Conservation (phyloP, 2,113 vertebrate genomes). For the Bufo bufo region DNA sequence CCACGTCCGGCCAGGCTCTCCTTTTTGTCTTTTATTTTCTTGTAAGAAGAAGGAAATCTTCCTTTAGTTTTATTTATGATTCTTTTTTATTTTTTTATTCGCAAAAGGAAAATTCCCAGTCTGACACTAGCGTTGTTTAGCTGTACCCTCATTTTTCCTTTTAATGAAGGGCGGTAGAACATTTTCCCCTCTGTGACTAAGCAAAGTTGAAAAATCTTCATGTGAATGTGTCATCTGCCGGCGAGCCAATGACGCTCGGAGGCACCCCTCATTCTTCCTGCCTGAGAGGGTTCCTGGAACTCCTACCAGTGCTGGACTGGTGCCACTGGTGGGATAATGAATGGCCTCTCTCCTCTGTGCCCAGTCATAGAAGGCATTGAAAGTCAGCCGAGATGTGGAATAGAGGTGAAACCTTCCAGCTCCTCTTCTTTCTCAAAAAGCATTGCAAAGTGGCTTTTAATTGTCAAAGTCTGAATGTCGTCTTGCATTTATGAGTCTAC, state of each 20-base stretch:
- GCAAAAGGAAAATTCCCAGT: not conserved
- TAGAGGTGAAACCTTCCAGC: not conserved
- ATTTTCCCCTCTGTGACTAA: conserved; percentile 16
- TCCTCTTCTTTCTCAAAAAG: not conserved
- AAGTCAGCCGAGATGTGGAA: conserved; percentile 12
- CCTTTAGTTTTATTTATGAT: too few species aligned
- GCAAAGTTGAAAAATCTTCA: not conserved
- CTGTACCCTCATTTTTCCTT: not conserved
- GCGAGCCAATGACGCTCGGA: not conserved
- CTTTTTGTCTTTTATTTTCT: too few species aligned
- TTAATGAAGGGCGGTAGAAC: not conserved
- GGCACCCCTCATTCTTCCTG: conserved; percentile 35
- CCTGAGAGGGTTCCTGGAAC: conserved; percentile 17
- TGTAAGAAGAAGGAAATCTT: too few species aligned
- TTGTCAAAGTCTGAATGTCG: not conserved
- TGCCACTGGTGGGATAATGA: conserved; percentile 14
- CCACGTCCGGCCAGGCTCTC: too few species aligned
- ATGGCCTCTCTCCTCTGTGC: not conserved
- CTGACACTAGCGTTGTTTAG: not conserved
- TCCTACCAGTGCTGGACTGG: not conserved
- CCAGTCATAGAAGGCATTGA: conserved; percentile 17
- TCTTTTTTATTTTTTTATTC: not conserved
- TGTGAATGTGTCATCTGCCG: conserved; percentile 22
- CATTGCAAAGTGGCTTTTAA: not conserved
- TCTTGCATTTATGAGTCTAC: too few species aligned